Percentiles rank a stretch among this genome's conserved stretches.
These are phyloP conservation scores for Trichonephila clavipes DNA, from an alignment of 1,140 invertebrate genomes.

Conservation along the genomic window DNA sequence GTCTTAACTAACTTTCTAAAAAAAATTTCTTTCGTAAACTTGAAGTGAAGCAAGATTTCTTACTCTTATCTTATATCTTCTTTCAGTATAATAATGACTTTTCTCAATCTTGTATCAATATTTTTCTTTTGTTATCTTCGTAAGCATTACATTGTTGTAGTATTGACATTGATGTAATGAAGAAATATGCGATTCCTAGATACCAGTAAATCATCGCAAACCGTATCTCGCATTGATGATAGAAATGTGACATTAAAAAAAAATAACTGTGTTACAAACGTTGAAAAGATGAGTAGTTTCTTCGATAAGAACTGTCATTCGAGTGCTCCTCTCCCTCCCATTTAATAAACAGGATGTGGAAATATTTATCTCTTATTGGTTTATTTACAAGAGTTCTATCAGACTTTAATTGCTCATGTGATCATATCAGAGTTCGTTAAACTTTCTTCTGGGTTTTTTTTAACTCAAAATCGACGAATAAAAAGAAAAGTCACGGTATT, in stretches of 20 bases:
- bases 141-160: background rate
- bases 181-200: background rate
- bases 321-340: background rate
- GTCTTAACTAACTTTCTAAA: too few species aligned
- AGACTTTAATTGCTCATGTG: background rate
- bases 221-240: slow-evolving; percentile 25
- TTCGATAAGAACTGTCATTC: slow-evolving; percentile 30
- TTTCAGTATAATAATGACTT: background rate
- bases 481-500: background rate
- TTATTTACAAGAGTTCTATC: slow-evolving; percentile 56
- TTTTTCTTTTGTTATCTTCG: background rate
- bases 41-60: background rate
- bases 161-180: too few species aligned
- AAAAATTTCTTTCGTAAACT: too few species aligned
- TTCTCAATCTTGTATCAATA: background rate
- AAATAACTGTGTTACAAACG: slow-evolving; percentile 10
- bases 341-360: slow-evolving; percentile 54
- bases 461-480: background rate
- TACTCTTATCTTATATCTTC: background rate
- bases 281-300: background rate
- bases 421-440: background rate
- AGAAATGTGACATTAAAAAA: slow-evolving; percentile 10
- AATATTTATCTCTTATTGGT: slow-evolving; percentile 37
- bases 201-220: background rate
- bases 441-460: background rate